Base-by-base conservation (phyloP, 2,797 vertebrate species). In the Pipistrellus kuhlii region DNA sequence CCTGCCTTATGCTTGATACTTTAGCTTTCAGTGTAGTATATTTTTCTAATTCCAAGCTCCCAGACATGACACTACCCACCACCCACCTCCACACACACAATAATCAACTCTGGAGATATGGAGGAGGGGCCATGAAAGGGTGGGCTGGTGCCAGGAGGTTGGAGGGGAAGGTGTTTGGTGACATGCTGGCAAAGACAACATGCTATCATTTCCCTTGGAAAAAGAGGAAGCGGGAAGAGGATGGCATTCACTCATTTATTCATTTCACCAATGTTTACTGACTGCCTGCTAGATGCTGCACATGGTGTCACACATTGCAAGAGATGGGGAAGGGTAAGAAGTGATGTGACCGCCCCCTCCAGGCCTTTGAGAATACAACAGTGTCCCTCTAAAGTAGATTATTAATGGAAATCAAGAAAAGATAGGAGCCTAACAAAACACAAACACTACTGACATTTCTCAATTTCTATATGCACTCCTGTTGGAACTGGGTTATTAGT, bases 11-110 rank as follows among this genome's bases (percentile, higher is more conserved):
- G 62, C 71, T 59, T 41, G 27, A 27, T 76, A 32, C 44, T 6
- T 53, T 32, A 27, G 27, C 32, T 85, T 94, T 77, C 66, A 86
- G 12, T 77, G 25, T 51, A 84, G 46, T 10, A 59, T 82, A 8
- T 18, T 91, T 8, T 55, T 95, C 76, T 18, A 91, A 57, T 51
- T 48, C 8, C 23, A 64, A 11, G 46, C 84, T 73, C 30, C 35
- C n/a, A 48, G n/a, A 46, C 35, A 64, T 66, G 53, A 76, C 9
- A 85, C 46, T 5, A 35, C 3, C 53, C 23, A 62, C 53, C 8
- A 4, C 23, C 5, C 6, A 17, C 2, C 4, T 27, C 32, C 41
- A 38, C 38, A 35, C 32, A 71, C 2, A n/a, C 17, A 7, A 23
- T 25, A 35, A 3, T 32, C 69, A 46, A 27, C 41, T 4, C 30